Evolutionary conservation across 2,113 vertebrate genomes (phyloP), one percentile per base, ranked within the genome.

Genomic region (Nyctibius bracteatus): DNA sequence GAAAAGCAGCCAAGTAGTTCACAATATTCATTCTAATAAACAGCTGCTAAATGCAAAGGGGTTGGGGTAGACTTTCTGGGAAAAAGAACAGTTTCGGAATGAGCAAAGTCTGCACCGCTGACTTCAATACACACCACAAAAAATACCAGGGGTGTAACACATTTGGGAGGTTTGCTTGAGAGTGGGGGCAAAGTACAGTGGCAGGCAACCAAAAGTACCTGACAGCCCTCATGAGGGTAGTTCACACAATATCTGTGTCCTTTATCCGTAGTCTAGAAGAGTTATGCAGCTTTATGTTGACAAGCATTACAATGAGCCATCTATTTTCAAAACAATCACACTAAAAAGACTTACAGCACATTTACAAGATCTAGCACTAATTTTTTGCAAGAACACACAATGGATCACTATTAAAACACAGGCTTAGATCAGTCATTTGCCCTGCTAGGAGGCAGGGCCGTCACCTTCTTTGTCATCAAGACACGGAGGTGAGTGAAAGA

Each of bases 351-450:
- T 87, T 92, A 91, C 44, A 59, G 81, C 43, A 70, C 43, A 71
- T 93, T 92, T 87, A 43, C 62, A 92, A 94, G 65, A 89, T 61
- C 83, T 52, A 92, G 47, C 54, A 81, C 62, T 94, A 81, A 75
- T 88, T 93, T 94, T 91, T 89, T 86, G 51, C 93, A 83, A 58
- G 90, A 94, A 81, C 24, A 31, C 61, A 46, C 86, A 85, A 71
- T 65, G 46, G 78, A 88, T 94, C 81, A 61, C 62, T 55, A 74
- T 86, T 80, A 85, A 81, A 91, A 90, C 61, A 77, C 16, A 70
- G 44, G 28, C 47, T 81, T 72, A 67, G 52, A 86, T 90, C 54
- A 91, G 41, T 84, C 68, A 91, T 82, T 84, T 91, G 25, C 35
- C 54, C 44, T 63, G 51, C 81, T 74, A 84, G 77, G 39, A 91